phyloP scores from a whole-genome alignment of 1,140 invertebrate species.

The Chymomyza costata region DNA sequence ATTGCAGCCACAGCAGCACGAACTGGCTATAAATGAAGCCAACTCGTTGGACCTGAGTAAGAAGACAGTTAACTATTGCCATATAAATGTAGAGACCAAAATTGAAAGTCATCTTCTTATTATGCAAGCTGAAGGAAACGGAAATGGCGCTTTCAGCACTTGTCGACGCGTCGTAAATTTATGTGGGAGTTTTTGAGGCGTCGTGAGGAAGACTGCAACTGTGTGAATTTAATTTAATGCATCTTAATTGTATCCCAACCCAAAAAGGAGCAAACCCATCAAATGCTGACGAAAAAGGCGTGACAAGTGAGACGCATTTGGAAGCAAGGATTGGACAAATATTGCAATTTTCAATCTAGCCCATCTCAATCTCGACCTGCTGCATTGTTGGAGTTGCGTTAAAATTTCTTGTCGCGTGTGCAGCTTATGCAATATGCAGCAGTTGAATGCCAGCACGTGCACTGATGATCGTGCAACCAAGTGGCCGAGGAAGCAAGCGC shows the following conservation, averaged over 20 bases:
- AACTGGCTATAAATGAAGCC: too few species aligned
- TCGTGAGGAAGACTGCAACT: constrained; percentile 3
- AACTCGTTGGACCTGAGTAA: too few species aligned
- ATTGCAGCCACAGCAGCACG: constrained; percentile 4
- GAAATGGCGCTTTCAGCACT: constrained; percentile 26
- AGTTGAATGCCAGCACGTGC: constrained; percentile 13
- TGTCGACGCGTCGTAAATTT: constrained; percentile 44
- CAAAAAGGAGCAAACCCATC: too few species aligned
- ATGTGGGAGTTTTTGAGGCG: constrained; percentile 48
- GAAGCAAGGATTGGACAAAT: constrained; percentile 7
- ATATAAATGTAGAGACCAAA: constrained; percentile 22
- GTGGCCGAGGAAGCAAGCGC: constrained; percentile 30
- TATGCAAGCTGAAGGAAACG: constrained; percentile 30
- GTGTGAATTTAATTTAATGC: constrained; percentile 40
- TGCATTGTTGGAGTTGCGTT: constrained; percentile 47
- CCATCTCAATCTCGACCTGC: constrained; percentile 8
- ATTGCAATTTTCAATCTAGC: constrained; percentile 12
- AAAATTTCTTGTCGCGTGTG: constrained; percentile 64
- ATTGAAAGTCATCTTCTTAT: constrained; percentile 35
- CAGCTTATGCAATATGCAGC: constrained; percentile 58
- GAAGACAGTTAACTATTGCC: not conserved
- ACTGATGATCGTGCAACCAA: constrained; percentile 38
- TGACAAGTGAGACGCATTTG: constrained; percentile 29
- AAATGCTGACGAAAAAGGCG: too few species aligned
- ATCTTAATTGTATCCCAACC: constrained; percentile 64